Evolutionary conservation across 2,113 vertebrate genomes (phyloP).

Genomic region (Artemisiospiza belli): DNA sequence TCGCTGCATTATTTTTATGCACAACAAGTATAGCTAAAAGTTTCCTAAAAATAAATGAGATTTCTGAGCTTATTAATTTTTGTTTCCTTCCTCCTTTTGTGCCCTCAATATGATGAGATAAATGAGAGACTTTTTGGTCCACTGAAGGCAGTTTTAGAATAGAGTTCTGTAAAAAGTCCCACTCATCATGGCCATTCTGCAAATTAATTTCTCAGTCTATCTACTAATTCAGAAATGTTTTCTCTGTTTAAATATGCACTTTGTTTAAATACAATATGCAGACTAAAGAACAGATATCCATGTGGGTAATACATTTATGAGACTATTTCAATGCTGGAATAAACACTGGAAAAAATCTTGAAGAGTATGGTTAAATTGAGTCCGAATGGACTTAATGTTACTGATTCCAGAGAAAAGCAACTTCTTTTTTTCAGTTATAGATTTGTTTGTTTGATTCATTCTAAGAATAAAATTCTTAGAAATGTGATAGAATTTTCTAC

Average conservation of each 20-base stretch:
- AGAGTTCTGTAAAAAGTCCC: not conserved
- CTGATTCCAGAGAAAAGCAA: not conserved
- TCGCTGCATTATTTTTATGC: not conserved
- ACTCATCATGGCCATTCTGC: not conserved
- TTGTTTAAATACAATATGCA: not conserved
- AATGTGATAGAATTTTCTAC: not conserved
- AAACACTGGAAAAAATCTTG: not conserved
- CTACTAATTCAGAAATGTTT: not conserved
- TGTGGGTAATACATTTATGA: not conserved
- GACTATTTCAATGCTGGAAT: not conserved
- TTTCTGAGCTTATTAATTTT: not conserved
- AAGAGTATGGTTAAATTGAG: not conserved
- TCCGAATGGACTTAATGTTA: not conserved
- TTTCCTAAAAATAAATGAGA: not conserved
- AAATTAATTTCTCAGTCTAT: not conserved
- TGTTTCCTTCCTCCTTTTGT: not conserved
- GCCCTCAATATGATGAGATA: not conserved
- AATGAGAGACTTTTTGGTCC: not conserved
- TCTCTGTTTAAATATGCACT: not conserved
- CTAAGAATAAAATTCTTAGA: not conserved
- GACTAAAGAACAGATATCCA: not conserved
- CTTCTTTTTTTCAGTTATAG: not conserved
- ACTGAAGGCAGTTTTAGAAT: not conserved
- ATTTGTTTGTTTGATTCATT: not conserved
- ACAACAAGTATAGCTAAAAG: accelerated